Evolutionary conservation across 2,888 invertebrate species (phyloP).

Genomic region (Tipula unca): DNA sequence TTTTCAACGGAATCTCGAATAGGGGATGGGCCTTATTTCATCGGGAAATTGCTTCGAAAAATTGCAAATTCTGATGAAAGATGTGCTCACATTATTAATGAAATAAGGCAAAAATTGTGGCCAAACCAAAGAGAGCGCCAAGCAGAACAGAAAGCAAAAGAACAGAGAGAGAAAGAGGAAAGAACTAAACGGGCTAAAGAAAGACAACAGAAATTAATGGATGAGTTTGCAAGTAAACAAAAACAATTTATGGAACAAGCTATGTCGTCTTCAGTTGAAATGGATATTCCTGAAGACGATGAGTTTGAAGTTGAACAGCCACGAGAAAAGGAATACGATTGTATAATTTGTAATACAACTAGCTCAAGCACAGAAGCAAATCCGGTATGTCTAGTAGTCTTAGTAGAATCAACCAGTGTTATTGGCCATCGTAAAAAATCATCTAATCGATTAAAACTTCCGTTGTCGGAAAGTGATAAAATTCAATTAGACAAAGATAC

Average conservation of each 20-base stretch:
- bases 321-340: constrained; percentile 72
- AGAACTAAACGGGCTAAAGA: constrained; percentile 77
- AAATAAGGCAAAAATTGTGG: constrained; percentile 67
- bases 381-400: constrained; percentile 81
- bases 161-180: constrained; percentile 65
- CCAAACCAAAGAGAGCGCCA: constrained; percentile 72
- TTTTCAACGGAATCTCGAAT: constrained; percentile 37
- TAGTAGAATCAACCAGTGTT: constrained; percentile 79
- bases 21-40: constrained; percentile 84
- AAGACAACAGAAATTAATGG: constrained; percentile 85
- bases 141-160: constrained; percentile 59
- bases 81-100: constrained; percentile 60
- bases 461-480: constrained; percentile 58
- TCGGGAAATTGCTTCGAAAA: constrained; percentile 69
- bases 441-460: constrained; percentile 43
- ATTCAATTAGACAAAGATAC: constrained; percentile 48
- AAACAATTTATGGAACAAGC: constrained; percentile 73
- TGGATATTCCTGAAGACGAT: constrained; percentile 50
- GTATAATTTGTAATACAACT: constrained; percentile 91
- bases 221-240: constrained; percentile 84
- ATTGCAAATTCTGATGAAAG: constrained; percentile 61
- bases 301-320: constrained; percentile 51
- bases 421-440: constrained; percentile 62
- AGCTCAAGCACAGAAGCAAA: constrained; percentile 74
- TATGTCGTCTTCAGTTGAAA: constrained; percentile 56